phyloP scores from a whole-genome alignment of 1,140 invertebrate species.

The Heterodera carotae region DNA sequence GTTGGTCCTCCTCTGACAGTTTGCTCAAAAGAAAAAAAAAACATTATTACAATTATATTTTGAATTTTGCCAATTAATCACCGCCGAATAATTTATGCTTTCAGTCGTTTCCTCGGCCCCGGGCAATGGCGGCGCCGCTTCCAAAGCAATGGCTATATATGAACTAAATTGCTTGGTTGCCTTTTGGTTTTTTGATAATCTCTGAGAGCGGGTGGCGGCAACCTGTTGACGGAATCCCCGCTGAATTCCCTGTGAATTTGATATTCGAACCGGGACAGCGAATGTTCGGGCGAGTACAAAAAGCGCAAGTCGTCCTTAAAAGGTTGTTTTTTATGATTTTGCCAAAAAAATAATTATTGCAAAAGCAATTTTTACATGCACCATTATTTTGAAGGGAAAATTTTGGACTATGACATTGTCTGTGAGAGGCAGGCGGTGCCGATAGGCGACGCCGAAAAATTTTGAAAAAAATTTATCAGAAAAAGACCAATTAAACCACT shows the following conservation, averaged over 20 bases:
- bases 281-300: constrained; percentile 61
- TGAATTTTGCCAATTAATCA: no score
- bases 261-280: constrained; percentile 59
- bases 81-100: neutral
- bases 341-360: no score
- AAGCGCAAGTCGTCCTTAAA: constrained; percentile 64
- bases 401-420: no score
- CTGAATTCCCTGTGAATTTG: constrained; percentile 60
- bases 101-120: neutral
- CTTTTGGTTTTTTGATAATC: neutral
- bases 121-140: constrained; percentile 41
- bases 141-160: constrained; percentile 56
- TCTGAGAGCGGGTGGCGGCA: neutral
- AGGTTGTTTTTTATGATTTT: no score
- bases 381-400: no score
- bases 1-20: neutral
- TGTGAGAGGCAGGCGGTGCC: no score
- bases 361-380: constrained; percentile 25
- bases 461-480: neutral
- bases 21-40: constrained; percentile 11
- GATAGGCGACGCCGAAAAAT: no score
- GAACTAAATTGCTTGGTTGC: constrained; percentile 44
- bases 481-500: no score
- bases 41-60: no score
- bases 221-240: constrained; percentile 64